Conservation (phyloP, 1,140 invertebrate genomes). For the Drosophila miranda region DNA sequence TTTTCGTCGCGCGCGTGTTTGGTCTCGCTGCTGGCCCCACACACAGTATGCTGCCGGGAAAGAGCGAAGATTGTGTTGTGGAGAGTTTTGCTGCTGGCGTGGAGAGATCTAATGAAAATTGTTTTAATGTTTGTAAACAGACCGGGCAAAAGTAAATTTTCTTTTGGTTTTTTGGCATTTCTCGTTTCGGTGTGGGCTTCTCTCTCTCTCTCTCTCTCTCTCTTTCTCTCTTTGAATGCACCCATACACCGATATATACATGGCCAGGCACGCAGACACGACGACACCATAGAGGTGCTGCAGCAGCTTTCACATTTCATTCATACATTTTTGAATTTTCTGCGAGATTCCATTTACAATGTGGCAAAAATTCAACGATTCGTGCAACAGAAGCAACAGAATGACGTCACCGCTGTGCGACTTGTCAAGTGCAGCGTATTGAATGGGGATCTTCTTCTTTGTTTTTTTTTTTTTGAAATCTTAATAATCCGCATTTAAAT, state of each 20-base stretch:
- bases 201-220: constrained; percentile 4
- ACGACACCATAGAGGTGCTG: no score
- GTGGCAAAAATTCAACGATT: background rate
- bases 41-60: constrained; percentile 15
- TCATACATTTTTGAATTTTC: constrained; percentile 45
- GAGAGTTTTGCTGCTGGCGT: constrained; percentile 3
- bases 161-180: constrained; percentile 40
- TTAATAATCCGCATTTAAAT: constrained; percentile 5
- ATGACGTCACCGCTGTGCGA: no score
- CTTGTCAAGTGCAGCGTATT: no score
- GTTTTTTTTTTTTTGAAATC: no score
- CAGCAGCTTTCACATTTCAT: constrained; percentile 65
- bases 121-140: constrained; percentile 70
- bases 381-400: background rate
- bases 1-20: constrained; percentile 76
- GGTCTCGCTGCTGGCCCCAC: constrained; percentile 44
- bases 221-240: background rate
- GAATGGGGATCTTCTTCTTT: no score
- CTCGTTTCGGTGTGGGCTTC: constrained; percentile 27
- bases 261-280: no score
- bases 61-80: no score
- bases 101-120: constrained; percentile 45
- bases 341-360: constrained; percentile 35
- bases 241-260: constrained; percentile 6
- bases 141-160: constrained; percentile 31